Conservation (phyloP, 2,113 vertebrate species). For the Clarias gariepinus region DNA sequence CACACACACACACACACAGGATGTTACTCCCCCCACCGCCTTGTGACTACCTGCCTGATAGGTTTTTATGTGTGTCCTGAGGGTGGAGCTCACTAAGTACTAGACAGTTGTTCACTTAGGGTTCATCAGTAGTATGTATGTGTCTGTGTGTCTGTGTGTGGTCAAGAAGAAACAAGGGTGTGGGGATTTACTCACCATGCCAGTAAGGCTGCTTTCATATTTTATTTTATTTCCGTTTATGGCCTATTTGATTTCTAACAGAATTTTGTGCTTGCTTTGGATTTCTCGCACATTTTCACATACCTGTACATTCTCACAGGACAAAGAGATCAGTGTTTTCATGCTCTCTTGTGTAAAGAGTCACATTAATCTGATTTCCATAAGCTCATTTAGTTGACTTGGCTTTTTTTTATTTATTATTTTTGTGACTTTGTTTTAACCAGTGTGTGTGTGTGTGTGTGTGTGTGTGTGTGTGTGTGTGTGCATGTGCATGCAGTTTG, state of each 20-base stretch:
- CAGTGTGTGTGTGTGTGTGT: slow-evolving; percentile 30
- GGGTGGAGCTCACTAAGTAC: not conserved
- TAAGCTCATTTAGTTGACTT: slow-evolving; percentile 14
- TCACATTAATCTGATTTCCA: slow-evolving; percentile 3
- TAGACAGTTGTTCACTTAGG: not conserved
- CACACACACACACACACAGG: not conserved
- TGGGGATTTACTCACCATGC: not conserved
- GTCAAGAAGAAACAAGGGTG: not conserved
- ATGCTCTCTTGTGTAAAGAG: not conserved
- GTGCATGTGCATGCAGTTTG: not conserved
- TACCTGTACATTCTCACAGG: not conserved
- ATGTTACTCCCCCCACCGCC: not conserved
- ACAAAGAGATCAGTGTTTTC: not conserved
- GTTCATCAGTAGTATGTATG: not conserved
- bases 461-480: slow-evolving; percentile 28
- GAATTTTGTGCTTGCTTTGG: not conserved
- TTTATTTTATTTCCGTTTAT: not conserved
- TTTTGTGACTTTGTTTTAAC: not conserved
- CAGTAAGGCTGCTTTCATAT: slow-evolving; percentile 9
- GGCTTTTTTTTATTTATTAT: slow-evolving; percentile 51
- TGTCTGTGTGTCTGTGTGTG: slow-evolving; percentile 11
- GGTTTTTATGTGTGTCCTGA: slow-evolving; percentile 10
- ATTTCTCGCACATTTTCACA: not conserved
- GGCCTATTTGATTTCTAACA: not conserved
- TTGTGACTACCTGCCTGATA: not conserved